Evolutionary conservation across 2,797 vertebrate genomes (phyloP), one percentile per base, ranked within the genome.

Genomic region (Malurus splendens): DNA sequence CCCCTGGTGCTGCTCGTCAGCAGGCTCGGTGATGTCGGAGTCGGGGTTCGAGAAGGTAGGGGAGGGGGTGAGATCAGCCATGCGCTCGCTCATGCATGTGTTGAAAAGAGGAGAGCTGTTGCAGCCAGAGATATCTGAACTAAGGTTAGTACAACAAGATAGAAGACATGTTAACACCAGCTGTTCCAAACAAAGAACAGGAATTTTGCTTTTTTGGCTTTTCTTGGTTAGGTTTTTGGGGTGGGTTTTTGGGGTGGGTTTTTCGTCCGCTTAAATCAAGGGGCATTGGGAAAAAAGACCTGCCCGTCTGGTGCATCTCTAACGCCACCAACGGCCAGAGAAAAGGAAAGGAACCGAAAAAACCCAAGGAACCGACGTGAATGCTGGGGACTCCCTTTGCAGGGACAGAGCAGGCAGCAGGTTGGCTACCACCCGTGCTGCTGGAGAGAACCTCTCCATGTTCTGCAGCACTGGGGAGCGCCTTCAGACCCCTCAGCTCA

Each of bases 71-170:
- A 98, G 98, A 98, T 99, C 98, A 97, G 98, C 99, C 98, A 98
- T 98, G 98, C 98, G 98, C 97, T 99, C 98, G 97, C 98, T 99
- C 99, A 99, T 99, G 98, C 99, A 99, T 97, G 98, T 98, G 98
- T 98, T 98, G 98, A 99, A 99, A 98, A 99, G 98, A 97, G 98
- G 98, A 98, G 98, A 98, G 98, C 99, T 99, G 98, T 97, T 98
- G 98, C 98, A 98, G 98, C 98, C 99, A 98, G 98, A 98, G 98
- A 98, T 97, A 99, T 96, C 98, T 98, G 98, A 98, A 98, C 98
- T 97, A 97, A 95, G 97, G 98, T 99, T 98, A 99, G 99, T 98
- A 97, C 97, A 97, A 98, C 97, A 97, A 97, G 97, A 98, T 96
- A 98, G 98, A 97, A 97, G 96, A 98, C 97, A 98, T 82, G 97